Base-by-base conservation (phyloP, 2,113 vertebrate genomes). In the Nothoprocta pentlandii region DNA sequence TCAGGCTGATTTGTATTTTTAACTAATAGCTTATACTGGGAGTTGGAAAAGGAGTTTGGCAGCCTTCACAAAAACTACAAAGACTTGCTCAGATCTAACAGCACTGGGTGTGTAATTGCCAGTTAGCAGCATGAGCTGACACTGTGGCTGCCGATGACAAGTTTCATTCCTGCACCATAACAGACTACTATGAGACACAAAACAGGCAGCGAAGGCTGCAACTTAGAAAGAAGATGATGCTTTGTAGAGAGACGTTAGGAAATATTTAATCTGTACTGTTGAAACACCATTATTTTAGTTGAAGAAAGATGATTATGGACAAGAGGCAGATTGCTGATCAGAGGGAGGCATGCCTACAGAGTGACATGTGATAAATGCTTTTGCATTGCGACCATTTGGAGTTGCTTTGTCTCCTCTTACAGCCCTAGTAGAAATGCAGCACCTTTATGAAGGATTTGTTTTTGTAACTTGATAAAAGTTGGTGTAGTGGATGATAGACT, bases 401-500 rank as follows among this genome's bases (percentile, higher is more conserved):
- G 39, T 94, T 2, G 75, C 77, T 97, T 93, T 51, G 77, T 78
- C 17, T 67, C 11, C 39, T 10, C 26, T 80, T 69, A 42, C 6
- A 74, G 47, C 16, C 54, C 82, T 61, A 56, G 42, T 12, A 68
- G 66, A 86, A 93, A 89, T 34, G 51, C 2, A 83, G 12, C 20
- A 58, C 16, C 39, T 80, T 81, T 61, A 58, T 16, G 78, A 93
- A 75, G 63, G 81, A 46, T 83, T 96, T 86, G 20, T 90, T 96
- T 94, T 87, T 92, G 76, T 95, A 92, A 86, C 19, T 80, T 87
- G 62, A 58, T 96, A 93, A 95, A 95, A 96, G 22, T 92, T 94
- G 91, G 73, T 82, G 58, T 63, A 23, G 44, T 91, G 23, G 62
- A 69, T 90, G 92, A 90, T 54, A 80, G 36, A 71, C 7, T 89